Evolutionary conservation across 2,113 vertebrate genomes (phyloP).

Genomic region (Gymnogyps californianus): DNA sequence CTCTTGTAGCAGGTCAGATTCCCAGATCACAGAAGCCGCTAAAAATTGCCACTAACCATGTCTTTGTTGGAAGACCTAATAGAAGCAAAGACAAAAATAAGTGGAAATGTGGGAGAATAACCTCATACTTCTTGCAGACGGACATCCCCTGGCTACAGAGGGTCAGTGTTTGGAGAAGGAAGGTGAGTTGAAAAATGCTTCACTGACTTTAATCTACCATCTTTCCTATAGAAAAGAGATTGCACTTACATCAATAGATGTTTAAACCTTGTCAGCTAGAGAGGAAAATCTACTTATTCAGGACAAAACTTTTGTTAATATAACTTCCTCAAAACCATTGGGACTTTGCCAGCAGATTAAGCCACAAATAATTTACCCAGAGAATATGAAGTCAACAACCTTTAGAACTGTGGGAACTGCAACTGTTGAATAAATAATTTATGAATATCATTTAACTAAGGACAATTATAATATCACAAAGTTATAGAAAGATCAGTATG

Average conservation of each 20-base stretch:
- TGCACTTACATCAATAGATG: neutral
- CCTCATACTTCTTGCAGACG: neutral
- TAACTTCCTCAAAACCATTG: neutral
- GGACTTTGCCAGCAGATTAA: neutral
- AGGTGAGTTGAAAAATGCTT: neutral
- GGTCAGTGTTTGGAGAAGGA: neutral
- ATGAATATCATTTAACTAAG: neutral
- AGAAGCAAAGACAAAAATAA: neutral
- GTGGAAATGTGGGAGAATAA: neutral
- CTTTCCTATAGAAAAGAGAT: neutral
- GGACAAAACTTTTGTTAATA: neutral
- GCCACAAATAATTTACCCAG: slow-evolving; percentile 14
- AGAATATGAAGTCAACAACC: slow-evolving; percentile 21
- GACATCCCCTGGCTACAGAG: neutral
- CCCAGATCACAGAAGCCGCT: neutral
- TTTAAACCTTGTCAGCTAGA: neutral
- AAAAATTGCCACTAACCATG: neutral
- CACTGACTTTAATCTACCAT: neutral
- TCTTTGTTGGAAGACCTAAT: neutral
- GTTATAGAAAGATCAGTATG: neutral
- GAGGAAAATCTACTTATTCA: neutral
- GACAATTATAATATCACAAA: neutral
- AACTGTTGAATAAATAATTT: slow-evolving; percentile 32
- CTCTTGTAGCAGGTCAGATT: neutral
- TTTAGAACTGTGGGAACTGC: slow-evolving; percentile 35